phyloP scores from a whole-genome alignment of 2,113 vertebrate species.

The Himantopus leucocephalus region DNA sequence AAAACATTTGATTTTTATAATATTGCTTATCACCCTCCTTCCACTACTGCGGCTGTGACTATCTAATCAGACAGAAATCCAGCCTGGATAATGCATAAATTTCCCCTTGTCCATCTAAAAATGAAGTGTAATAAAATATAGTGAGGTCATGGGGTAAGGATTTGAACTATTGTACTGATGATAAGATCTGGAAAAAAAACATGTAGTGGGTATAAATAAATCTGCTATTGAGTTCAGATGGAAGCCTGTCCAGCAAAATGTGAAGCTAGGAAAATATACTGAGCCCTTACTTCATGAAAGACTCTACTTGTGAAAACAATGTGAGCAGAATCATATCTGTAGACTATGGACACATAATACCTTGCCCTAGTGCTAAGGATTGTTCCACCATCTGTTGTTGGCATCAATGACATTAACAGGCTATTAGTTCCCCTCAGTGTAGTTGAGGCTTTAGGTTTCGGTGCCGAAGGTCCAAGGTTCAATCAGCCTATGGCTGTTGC shows the following conservation, averaged over 20 bases:
- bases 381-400: neutral
- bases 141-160: neutral
- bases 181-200: neutral
- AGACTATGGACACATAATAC: neutral
- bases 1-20: neutral
- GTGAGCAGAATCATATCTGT: neutral
- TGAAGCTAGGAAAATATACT: neutral
- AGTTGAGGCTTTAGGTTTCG: neutral
- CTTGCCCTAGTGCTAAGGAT: neutral
- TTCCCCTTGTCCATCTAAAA: neutral
- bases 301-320: neutral
- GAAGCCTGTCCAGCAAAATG: neutral
- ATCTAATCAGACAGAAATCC: neutral
- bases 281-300: neutral
- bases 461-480: neutral
- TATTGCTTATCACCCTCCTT: neutral
- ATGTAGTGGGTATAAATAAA: neutral
- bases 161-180: neutral
- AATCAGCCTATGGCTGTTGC: neutral
- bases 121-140: neutral
- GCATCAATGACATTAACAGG: neutral
- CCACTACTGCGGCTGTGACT: neutral
- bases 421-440: neutral
- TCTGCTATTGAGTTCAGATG: neutral
- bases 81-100: neutral